Conservation (phyloP, 2,888 invertebrate genomes). For the Frankliniella fusca region DNA sequence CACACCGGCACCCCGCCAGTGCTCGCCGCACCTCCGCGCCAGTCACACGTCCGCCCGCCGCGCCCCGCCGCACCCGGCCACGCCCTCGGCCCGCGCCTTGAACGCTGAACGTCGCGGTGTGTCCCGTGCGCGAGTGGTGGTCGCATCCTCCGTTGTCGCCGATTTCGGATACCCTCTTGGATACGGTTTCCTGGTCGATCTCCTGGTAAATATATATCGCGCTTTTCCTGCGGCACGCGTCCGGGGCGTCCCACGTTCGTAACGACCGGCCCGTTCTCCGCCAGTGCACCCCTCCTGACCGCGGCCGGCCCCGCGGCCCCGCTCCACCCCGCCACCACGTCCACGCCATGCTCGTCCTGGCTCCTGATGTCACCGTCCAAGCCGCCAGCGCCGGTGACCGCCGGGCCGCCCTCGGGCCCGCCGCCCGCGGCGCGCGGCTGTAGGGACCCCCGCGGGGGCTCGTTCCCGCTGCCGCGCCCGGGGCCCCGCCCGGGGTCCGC, state of each 20-base stretch:
- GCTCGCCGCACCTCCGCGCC: neutral
- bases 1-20: no score
- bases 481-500: neutral
- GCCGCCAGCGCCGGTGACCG: slow-evolving; percentile 15
- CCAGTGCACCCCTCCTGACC: no score
- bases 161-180: no score
- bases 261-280: no score
- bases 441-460: slow-evolving; percentile 14
- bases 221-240: no score
- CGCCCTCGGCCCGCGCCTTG: neutral
- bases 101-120: neutral
- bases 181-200: no score
- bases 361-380: slow-evolving; percentile 17
- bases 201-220: no score
- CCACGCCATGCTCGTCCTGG: slow-evolving; percentile 17
- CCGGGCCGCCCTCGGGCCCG: slow-evolving; percentile 21
- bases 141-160: no score
- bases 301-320: neutral
- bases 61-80: neutral
- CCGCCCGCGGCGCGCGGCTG: neutral
- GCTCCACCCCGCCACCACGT: slow-evolving; percentile 12
- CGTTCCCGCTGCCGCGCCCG: slow-evolving; percentile 23
- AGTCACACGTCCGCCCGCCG: neutral
- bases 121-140: neutral
- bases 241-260: no score